Evolutionary conservation across 2,888 invertebrate species (phyloP).

Genomic region (Mellilla xanthometata): DNA sequence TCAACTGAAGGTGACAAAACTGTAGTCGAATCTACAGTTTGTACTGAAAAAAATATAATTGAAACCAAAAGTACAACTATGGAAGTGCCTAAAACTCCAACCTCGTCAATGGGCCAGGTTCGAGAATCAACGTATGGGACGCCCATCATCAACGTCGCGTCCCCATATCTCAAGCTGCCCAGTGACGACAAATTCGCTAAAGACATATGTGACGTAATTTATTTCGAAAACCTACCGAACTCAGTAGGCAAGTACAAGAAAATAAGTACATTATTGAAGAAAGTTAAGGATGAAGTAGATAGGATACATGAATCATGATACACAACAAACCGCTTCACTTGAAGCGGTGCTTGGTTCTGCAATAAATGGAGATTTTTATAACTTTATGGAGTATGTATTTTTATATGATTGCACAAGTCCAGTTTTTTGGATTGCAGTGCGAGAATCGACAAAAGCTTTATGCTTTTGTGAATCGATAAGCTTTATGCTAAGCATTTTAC

Average conservation of each 20-base stretch:
- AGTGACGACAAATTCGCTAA: constrained; percentile 90
- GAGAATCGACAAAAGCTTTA: too few species aligned
- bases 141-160: constrained; percentile 87
- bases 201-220: constrained; percentile 93
- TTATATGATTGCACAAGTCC: constrained; percentile 33
- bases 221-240: constrained; percentile 95
- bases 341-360: constrained; percentile 32
- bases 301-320: constrained; percentile 79
- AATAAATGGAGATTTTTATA: too few species aligned
- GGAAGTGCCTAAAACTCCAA: constrained; percentile 36
- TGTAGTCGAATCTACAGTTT: too few species aligned
- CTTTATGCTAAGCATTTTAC: too few species aligned
- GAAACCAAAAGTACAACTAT: constrained; percentile 8
- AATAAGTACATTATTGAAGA: constrained; percentile 89
- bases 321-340: constrained; percentile 33
- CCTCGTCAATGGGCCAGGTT: constrained; percentile 53
- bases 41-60: neutral
- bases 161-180: constrained; percentile 87
- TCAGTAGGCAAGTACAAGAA: constrained; percentile 94
- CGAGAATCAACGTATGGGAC: constrained; percentile 84
- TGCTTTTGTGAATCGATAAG: too few species aligned
- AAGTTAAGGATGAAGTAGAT: constrained; percentile 85
- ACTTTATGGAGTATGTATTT: constrained; percentile 42
- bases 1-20: too few species aligned
- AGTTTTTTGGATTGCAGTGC: constrained; percentile 15